These are phyloP conservation scores for Drosophila koepferae DNA, from an alignment of 2,888 invertebrate genomes.

Conservation along the genomic window DNA sequence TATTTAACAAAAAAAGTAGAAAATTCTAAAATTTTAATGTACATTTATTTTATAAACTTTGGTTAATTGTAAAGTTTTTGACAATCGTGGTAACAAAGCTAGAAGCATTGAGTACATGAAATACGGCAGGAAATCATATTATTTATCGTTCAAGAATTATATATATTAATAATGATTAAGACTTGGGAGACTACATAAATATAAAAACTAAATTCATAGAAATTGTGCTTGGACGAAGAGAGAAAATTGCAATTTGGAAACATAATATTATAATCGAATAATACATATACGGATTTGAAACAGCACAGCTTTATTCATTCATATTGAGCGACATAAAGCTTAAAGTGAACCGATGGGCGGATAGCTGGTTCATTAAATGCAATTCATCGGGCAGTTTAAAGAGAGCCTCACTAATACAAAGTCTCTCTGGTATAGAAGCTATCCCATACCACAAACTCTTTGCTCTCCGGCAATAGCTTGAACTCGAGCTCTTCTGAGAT, in stretches of 20 bases:
- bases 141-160: background rate
- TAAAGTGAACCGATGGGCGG: conserved; percentile 9
- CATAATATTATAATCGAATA: background rate
- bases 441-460: conserved; percentile 77
- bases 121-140: background rate
- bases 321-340: background rate
- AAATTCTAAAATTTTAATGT: background rate
- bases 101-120: conserved; percentile 1
- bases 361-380: conserved; percentile 12
- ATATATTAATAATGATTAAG: background rate
- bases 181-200: background rate
- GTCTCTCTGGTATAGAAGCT: conserved; percentile 73
- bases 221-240: background rate
- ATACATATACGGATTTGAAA: background rate
- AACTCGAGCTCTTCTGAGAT: conserved; percentile 77
- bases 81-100: conserved; percentile 4
- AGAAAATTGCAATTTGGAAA: background rate
- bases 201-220: background rate
- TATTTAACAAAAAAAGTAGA: background rate
- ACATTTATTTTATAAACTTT: conserved; percentile 4
- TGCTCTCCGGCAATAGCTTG: conserved; percentile 74
- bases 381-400: background rate
- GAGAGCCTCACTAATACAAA: conserved; percentile 36
- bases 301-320: background rate
- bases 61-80: background rate